Conservation (phyloP, 1,140 invertebrate species). For the Drosophila suzukii region DNA sequence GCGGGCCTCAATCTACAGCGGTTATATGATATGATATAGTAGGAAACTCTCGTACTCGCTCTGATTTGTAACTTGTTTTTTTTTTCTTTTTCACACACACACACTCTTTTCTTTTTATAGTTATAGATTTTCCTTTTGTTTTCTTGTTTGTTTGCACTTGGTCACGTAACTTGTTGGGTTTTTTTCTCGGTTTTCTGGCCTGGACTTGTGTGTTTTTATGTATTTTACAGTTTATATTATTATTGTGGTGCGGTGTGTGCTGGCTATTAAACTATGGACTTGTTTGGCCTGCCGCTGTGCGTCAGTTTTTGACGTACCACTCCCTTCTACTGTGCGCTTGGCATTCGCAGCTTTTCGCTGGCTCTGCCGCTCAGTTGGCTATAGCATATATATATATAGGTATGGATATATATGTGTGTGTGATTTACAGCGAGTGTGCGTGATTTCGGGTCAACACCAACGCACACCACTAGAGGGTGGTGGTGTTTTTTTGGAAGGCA, state of each 20-base stretch:
- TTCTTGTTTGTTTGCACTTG: constrained; percentile 44
- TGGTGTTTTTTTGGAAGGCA: constrained; percentile 19
- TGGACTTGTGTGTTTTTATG: constrained; percentile 56
- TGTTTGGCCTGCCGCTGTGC: constrained; percentile 81
- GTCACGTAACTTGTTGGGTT: constrained; percentile 4
- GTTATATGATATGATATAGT: constrained; percentile 9
- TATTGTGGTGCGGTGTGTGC: constrained; percentile 40
- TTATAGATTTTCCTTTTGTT: constrained; percentile 17
- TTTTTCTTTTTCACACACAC: constrained; percentile 48
- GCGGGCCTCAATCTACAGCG: constrained; percentile 1
- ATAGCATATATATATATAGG: constrained; percentile 15
- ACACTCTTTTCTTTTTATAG: constrained; percentile 15
- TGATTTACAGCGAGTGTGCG: constrained; percentile 82
- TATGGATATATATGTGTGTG: constrained; percentile 46
- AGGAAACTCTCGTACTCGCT: constrained; percentile 58
- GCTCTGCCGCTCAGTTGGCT: constrained; percentile 61
- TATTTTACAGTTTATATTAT: constrained; percentile 56
- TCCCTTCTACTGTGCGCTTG: constrained; percentile 80
- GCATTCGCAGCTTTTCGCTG: constrained; percentile 71
- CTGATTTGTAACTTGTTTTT: constrained; percentile 66
- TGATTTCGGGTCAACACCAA: constrained; percentile 78
- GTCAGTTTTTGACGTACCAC: constrained; percentile 85
- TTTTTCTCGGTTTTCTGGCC: neutral
- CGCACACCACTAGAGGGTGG: constrained; percentile 32
- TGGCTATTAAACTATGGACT: constrained; percentile 67